These are phyloP conservation scores for Fratercula arctica DNA, from an alignment of 2,797 vertebrate species.

Conservation along the genomic window DNA sequence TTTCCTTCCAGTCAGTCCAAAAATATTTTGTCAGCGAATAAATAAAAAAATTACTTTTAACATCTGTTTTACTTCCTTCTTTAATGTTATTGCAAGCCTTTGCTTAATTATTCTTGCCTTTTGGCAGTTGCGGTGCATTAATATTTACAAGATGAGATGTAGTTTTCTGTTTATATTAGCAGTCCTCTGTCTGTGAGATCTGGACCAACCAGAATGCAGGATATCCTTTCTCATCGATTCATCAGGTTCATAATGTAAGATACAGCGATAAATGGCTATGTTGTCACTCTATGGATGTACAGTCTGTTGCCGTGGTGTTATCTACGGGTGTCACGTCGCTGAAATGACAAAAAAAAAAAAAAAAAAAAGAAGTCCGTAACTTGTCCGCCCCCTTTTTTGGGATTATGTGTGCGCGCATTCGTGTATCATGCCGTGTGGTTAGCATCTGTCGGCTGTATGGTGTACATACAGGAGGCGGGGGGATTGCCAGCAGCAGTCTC, in stretches of 20 bases:
- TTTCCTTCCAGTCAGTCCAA: conserved; percentile 35
- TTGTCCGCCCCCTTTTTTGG: conserved; percentile 23
- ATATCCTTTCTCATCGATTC: conserved; percentile 84
- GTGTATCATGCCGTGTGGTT: conserved; percentile 64
- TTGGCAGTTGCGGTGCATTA: conserved; percentile 70
- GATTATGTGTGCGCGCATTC: conserved; percentile 56
- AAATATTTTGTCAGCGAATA: conserved; percentile 58
- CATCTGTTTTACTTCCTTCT: neutral
- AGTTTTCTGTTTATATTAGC: conserved; percentile 84
- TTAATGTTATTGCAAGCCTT: conserved; percentile 56
- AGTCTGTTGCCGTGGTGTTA: conserved; percentile 73
- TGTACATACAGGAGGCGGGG: neutral
- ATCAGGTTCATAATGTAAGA: conserved; percentile 86
- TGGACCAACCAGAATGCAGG: conserved; percentile 85
- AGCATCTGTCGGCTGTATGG: conserved; percentile 45
- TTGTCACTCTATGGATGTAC: conserved; percentile 72
- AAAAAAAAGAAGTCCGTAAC: neutral
- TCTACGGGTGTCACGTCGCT: conserved; percentile 55
- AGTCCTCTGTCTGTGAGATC: conserved; percentile 85
- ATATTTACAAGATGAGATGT: conserved; percentile 80
- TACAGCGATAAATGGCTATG: conserved; percentile 65
- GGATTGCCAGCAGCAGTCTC: conserved; percentile 14
- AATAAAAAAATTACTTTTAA: conserved; percentile 47
- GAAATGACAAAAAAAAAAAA: neutral
- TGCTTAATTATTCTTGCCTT: conserved; percentile 65